Evolutionary conservation across 2,888 invertebrate species (phyloP), one percentile per base, ranked within the genome.

Genomic region (Lagria hirta): DNA sequence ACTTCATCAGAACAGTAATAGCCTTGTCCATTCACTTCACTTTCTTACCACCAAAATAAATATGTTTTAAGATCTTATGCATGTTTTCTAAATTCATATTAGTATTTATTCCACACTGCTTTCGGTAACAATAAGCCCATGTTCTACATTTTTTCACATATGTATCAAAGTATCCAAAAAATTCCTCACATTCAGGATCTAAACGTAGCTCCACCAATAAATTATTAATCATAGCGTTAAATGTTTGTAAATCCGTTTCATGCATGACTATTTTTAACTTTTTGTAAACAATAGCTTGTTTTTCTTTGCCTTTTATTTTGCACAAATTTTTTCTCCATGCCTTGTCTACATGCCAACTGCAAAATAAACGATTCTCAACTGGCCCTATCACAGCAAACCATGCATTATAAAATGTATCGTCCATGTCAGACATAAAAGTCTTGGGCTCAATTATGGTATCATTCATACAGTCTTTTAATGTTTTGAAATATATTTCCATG

Each of bases 1-100:
- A 55, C 26, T 43, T 51, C 48, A 60, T 51, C 1, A 61, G 13
- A 5, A 42, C 51, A 16, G 27, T n/a, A 2, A 61, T 44, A 4
- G 52, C 48, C 42, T 48, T 53, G 32, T 60, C 58, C 3, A 55
- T 24, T 12, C 53, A 22, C 35, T 58, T 52, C 4, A 50, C 43
- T 7, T 40, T 49, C 43, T 60, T 54, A 3, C 54, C 52, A 4
- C 48, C 28, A 10, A 58, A 28, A 35, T 58, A 58, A 10, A 55
- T 35, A 34, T 57, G 48, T 43, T n/a, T n/a, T n/a, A n/a, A n/a
- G n/a, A n/a, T n/a, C n/a, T n/a, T n/a, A n/a, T n/a, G n/a, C n/a
- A n/a, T n/a, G n/a, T n/a, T n/a, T n/a, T n/a, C n/a, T n/a, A n/a
- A n/a, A n/a, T n/a, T n/a, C n/a, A n/a, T n/a, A n/a, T n/a, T n/a